phyloP scores from a whole-genome alignment of 2,888 invertebrate species.

The Conchocele bisecta region DNA sequence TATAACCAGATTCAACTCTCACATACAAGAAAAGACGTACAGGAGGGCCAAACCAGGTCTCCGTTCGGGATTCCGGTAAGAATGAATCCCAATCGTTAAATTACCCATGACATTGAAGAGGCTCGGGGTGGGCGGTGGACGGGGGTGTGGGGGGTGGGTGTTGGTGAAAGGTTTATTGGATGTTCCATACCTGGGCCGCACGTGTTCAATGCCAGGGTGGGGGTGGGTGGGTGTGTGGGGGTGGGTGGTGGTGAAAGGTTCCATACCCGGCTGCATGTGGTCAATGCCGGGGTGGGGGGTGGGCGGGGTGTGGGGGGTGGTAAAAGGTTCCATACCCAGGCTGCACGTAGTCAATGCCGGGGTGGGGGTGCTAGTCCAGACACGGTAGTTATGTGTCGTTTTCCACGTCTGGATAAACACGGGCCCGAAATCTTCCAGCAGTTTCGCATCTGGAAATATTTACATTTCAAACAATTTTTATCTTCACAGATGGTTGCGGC shows the following conservation, averaged over 20 bases:
- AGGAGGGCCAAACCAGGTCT: too few relatives aligned
- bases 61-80: too few relatives aligned
- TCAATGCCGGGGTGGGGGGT: background rate
- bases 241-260: background rate
- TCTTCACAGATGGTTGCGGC: background rate
- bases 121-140: constrained; percentile 92
- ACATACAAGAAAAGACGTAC: too few relatives aligned
- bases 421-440: constrained; percentile 91
- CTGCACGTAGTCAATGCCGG: constrained; percentile 86
- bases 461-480: background rate
- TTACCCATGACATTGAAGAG: too few relatives aligned
- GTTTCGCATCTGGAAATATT: constrained; percentile 72
- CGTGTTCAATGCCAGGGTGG: constrained; percentile 85
- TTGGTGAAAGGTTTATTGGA: too few relatives aligned
- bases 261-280: constrained; percentile 85
- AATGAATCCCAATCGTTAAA: too few relatives aligned
- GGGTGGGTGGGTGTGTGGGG: constrained; percentile 80
- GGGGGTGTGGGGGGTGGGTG: background rate
- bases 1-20: too few relatives aligned
- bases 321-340: constrained; percentile 80
- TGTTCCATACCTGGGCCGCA: too few relatives aligned
- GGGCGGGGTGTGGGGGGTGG: background rate
- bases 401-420: constrained; percentile 93
- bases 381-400: constrained; percentile 93
- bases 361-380: constrained; percentile 88